These are phyloP conservation scores for Cyanistes caeruleus DNA, from an alignment of 2,113 vertebrate species.

Conservation along the genomic window DNA sequence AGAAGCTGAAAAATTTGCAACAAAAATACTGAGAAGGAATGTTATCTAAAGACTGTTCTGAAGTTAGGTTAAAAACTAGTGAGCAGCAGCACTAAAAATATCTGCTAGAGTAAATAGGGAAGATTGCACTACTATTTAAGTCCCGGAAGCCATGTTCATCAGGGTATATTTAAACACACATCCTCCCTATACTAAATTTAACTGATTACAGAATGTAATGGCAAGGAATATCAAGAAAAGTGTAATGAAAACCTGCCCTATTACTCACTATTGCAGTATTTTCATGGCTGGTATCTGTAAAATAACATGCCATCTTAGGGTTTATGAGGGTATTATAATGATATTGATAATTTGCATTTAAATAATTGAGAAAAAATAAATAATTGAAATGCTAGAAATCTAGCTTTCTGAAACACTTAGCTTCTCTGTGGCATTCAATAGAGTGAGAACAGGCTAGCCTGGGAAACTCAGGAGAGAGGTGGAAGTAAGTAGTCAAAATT, in stretches of 20 bases:
- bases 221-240: not conserved
- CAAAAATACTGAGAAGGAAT: not conserved
- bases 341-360: not conserved
- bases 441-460: not conserved
- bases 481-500: not conserved
- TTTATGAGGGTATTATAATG: not conserved
- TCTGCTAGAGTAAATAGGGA: not conserved
- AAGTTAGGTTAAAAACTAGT: not conserved
- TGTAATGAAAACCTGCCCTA: not conserved
- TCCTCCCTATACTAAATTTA: not conserved
- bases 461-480: not conserved
- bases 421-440: not conserved
- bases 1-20: not conserved
- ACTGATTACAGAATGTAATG: not conserved
- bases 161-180: not conserved
- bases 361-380: not conserved
- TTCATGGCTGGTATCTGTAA: not conserved
- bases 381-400: not conserved
- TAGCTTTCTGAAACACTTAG: not conserved
- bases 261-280: not conserved
- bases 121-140: not conserved
- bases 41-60: not conserved
- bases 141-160: not conserved
- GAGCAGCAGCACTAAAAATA: not conserved
- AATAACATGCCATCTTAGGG: not conserved